phyloP scores from a whole-genome alignment of 2,888 invertebrate species.

The Dysmachus trigonus region DNA sequence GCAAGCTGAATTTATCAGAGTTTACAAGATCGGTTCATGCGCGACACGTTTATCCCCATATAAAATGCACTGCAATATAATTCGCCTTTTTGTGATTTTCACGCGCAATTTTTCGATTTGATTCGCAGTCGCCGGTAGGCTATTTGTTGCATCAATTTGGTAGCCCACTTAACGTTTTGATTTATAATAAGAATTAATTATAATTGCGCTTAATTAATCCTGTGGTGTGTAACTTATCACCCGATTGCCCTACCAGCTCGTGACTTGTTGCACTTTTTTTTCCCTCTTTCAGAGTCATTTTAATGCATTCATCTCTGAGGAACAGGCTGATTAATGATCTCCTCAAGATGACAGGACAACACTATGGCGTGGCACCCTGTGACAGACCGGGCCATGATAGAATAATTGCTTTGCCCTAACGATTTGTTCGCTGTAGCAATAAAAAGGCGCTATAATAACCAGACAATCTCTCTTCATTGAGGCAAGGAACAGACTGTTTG shows the following conservation, averaged over 20 bases:
- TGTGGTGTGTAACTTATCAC: conserved; percentile 41
- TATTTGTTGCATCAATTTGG: background rate
- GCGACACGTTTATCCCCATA: conserved; percentile 1
- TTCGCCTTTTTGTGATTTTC: background rate
- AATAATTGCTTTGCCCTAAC: conserved; percentile 23
- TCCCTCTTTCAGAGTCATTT: background rate
- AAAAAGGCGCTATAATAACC: background rate
- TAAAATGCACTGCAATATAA: background rate
- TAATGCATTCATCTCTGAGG: background rate
- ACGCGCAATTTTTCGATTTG: background rate
- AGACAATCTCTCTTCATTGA: background rate
- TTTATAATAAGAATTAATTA: conserved; percentile 53
- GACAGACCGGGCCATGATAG: background rate
- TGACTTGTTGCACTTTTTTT: background rate
- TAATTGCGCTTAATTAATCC: conserved; percentile 53
- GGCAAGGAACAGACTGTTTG: background rate
- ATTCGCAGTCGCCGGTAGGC: background rate
- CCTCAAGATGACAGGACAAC: conserved; percentile 24
- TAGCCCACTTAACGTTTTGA: conserved; percentile 51
- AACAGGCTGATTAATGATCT: conserved; percentile 15
- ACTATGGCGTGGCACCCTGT: conserved; percentile 19
- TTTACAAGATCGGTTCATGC: background rate
- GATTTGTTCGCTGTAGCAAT: background rate
- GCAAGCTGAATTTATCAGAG: conserved; percentile 44
- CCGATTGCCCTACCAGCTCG: background rate